phyloP scores from a whole-genome alignment of 2,113 vertebrate species.

The Mionectes macconnelli region DNA sequence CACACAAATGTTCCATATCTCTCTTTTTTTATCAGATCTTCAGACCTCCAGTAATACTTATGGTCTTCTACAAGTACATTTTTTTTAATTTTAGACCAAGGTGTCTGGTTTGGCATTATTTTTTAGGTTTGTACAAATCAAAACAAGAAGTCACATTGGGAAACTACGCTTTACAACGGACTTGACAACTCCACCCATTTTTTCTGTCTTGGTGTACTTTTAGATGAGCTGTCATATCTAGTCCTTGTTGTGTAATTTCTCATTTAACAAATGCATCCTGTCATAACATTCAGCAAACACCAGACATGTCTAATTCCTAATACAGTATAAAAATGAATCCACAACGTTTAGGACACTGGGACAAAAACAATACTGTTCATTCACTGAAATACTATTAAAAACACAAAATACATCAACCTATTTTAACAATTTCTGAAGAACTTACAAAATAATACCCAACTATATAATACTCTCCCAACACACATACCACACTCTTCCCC shows the following conservation, averaged over 20 bases:
- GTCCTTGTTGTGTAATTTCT: not conserved
- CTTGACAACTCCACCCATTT: not conserved
- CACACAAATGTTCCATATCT: not conserved
- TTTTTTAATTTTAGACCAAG: not conserved
- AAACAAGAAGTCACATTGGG: not conserved
- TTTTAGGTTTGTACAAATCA: not conserved
- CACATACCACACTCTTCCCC: not conserved
- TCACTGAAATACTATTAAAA: not conserved
- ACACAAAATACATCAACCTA: not conserved
- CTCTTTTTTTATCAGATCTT: not conserved
- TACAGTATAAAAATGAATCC: not conserved
- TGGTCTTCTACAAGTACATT: not conserved
- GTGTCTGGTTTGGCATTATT: not conserved
- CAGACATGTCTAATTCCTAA: not conserved
- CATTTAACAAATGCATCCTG: not conserved
- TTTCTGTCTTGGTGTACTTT: not conserved
- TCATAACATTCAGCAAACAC: not conserved
- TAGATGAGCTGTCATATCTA: not conserved
- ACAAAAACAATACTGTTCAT: not conserved
- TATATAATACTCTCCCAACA: not conserved
- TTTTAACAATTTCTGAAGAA: not conserved
- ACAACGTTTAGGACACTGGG: not conserved
- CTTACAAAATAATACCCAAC: not conserved
- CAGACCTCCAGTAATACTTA: not conserved
- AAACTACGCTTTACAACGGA: not conserved